phyloP scores from a whole-genome alignment of 2,888 invertebrate genomes.

The Gnatocerus cornutus region DNA sequence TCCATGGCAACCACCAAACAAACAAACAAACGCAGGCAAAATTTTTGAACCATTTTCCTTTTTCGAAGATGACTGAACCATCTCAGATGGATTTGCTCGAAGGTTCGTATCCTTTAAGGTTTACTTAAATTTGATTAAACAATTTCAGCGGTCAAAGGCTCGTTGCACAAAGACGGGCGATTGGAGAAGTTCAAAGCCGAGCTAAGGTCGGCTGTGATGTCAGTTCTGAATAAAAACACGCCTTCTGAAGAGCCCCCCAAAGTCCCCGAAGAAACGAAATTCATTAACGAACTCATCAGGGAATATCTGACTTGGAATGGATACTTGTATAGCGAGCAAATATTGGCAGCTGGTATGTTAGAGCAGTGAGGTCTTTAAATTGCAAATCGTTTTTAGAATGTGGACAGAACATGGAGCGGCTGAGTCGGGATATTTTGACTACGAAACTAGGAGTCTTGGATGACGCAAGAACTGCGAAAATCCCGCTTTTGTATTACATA shows the following conservation, averaged over 20 bases:
- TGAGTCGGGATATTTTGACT: constrained; percentile 65
- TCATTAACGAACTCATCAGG: constrained; percentile 79
- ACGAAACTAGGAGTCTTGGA: constrained; percentile 69
- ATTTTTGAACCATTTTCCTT: constrained; percentile 6
- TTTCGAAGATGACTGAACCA: constrained; percentile 60
- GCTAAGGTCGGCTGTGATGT: constrained; percentile 69
- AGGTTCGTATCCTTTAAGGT: constrained; percentile 53
- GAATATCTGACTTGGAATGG: constrained; percentile 84
- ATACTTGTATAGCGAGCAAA: constrained; percentile 76
- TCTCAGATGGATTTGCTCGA: constrained; percentile 65
- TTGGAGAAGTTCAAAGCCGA: constrained; percentile 68
- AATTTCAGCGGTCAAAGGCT: constrained; percentile 67
- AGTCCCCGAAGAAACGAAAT: constrained; percentile 69
- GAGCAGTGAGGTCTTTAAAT: neutral
- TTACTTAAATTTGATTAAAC: neutral
- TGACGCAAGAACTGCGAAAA: constrained; percentile 67
- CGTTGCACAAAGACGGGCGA: constrained; percentile 67
- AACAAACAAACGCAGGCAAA: neutral
- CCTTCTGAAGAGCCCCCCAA: constrained; percentile 61
- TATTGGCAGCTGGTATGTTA: constrained; percentile 65
- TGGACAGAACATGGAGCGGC: constrained; percentile 63
- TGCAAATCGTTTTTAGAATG: constrained; percentile 60
- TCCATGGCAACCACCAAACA: neutral
- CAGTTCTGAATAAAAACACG: constrained; percentile 65
- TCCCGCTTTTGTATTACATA: constrained; percentile 69